Evolutionary conservation across 2,113 vertebrate species (phyloP).

Genomic region (Sapajus apella): DNA sequence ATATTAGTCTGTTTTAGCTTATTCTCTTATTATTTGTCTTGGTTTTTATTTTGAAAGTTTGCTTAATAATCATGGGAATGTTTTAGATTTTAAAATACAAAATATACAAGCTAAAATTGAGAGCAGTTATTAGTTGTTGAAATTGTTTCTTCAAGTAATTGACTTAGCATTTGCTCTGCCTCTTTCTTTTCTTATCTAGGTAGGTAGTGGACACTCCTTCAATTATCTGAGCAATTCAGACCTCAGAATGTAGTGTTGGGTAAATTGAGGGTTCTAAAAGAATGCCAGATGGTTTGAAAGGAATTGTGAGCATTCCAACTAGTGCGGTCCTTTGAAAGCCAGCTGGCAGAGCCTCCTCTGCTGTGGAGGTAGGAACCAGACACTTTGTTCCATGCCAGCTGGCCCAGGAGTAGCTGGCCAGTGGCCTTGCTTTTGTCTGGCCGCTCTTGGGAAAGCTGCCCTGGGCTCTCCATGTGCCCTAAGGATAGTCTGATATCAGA

Average conservation of each 20-base stretch:
- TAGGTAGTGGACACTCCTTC: neutral
- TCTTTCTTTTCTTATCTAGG: constrained; percentile 41
- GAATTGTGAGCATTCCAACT: constrained; percentile 55
- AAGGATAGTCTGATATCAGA: constrained; percentile 24
- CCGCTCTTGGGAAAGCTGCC: constrained; percentile 53
- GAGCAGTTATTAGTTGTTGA: constrained; percentile 39
- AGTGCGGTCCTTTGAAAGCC: constrained; percentile 59
- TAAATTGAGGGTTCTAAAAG: constrained; percentile 68
- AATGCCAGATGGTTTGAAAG: constrained; percentile 68
- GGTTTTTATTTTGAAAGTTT: constrained; percentile 43
- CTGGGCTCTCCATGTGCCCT: neutral
- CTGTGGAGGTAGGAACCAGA: constrained; percentile 67
- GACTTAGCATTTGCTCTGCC: constrained; percentile 23
- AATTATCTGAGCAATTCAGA: constrained; percentile 49
- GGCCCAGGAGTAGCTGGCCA: constrained; percentile 49
- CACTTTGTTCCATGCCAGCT: constrained; percentile 62
- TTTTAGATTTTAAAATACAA: constrained; percentile 16
- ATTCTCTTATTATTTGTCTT: constrained; percentile 8
- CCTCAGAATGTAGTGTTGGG: constrained; percentile 33
- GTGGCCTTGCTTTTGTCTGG: constrained; percentile 57
- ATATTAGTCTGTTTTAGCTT: neutral
- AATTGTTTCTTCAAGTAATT: constrained; percentile 53
- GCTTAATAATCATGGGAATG: constrained; percentile 31
- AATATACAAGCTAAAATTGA: neutral
- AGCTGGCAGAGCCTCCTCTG: constrained; percentile 57